These are phyloP conservation scores for Cathartes aura DNA, from an alignment of 2,113 vertebrate species.

Conservation along the genomic window DNA sequence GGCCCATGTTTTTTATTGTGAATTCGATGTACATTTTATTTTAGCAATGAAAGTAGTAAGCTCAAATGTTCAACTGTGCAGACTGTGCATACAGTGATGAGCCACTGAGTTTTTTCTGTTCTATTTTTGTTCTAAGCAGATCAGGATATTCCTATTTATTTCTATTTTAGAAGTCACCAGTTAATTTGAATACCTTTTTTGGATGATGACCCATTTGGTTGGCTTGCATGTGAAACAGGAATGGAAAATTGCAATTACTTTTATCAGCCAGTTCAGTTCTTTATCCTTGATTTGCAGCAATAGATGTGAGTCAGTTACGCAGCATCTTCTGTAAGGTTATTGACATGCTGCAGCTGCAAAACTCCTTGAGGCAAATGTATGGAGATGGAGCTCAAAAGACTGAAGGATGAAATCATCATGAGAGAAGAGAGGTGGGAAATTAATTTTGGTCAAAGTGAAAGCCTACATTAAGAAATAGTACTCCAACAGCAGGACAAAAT, in stretches of 20 bases:
- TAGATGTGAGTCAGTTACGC: background rate
- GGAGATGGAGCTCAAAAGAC: background rate
- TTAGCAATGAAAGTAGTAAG: background rate
- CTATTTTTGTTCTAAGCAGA: constrained; percentile 4
- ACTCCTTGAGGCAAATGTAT: background rate
- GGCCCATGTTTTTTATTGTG: background rate
- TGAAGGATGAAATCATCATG: background rate
- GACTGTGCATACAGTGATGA: background rate
- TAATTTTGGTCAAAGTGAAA: background rate
- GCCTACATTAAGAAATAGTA: background rate
- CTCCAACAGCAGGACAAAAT: background rate
- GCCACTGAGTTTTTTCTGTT: background rate
- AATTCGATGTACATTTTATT: background rate
- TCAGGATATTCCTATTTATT: background rate
- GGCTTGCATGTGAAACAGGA: background rate
- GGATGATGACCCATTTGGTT: background rate
- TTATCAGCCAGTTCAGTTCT: background rate
- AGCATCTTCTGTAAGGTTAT: background rate
- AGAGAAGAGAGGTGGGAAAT: background rate
- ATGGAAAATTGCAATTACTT: background rate
- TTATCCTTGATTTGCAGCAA: background rate
- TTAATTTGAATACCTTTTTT: constrained; percentile 2
- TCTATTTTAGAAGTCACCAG: background rate
- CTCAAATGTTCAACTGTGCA: background rate
- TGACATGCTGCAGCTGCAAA: background rate